These are phyloP conservation scores for Lepidotrigona ventralis DNA, from an alignment of 1,140 invertebrate genomes.

Conservation along the genomic window DNA sequence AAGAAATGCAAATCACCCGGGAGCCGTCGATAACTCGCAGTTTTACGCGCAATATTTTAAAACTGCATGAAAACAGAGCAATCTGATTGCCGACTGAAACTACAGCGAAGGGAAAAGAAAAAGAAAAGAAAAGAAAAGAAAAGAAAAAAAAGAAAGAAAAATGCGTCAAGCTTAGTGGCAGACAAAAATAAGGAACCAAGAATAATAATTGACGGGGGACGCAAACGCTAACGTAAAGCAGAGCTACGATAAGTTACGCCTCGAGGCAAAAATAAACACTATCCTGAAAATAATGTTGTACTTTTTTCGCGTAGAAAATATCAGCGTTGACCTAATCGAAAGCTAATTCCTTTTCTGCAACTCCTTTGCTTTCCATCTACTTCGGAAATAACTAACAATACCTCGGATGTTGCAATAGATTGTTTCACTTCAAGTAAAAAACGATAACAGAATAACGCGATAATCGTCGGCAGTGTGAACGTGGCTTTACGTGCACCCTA, in stretches of 20 bases:
- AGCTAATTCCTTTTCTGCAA: background rate
- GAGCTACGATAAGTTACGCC: constrained; percentile 53
- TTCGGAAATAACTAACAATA: too few species aligned
- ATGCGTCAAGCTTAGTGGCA: constrained; percentile 32
- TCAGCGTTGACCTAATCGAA: background rate
- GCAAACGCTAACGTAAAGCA: constrained; percentile 58
- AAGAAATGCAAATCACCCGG: background rate
- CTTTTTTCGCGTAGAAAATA: constrained; percentile 38
- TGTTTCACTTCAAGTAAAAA: background rate
- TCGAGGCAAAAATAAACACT: constrained; percentile 60
- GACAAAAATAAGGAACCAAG: constrained; percentile 63
- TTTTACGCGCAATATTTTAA: background rate
- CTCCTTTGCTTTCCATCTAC: background rate
- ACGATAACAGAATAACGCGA: too few species aligned
- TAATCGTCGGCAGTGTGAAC: background rate
- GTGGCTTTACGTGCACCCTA: background rate
- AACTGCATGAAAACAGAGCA: background rate
- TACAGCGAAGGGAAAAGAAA: too few species aligned
- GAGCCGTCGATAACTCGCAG: background rate
- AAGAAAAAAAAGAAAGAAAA: constrained; percentile 34
- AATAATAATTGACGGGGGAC: constrained; percentile 63
- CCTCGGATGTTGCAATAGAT: background rate
- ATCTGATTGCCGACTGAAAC: background rate
- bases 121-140: constrained; percentile 24
- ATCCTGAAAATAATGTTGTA: constrained; percentile 57